phyloP scores from a whole-genome alignment of 2,888 invertebrate species.

The Drosophila setosimentum region DNA sequence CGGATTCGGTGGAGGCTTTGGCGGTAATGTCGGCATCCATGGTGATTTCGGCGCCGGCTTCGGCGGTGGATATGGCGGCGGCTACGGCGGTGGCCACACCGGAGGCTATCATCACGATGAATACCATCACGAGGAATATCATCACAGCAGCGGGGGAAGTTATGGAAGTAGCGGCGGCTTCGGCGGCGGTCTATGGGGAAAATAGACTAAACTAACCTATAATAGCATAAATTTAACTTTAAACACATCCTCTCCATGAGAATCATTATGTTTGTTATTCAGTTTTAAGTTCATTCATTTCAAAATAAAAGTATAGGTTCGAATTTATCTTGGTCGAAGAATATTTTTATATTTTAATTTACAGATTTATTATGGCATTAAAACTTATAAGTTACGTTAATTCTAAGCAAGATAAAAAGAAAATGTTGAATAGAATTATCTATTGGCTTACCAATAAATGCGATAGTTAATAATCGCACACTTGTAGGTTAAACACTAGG shows the following conservation, averaged over 20 bases:
- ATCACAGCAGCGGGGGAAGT: constrained; percentile 65
- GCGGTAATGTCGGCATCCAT: constrained; percentile 30
- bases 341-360: background rate
- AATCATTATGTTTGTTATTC: constrained; percentile 58
- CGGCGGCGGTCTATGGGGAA: constrained; percentile 61
- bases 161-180: constrained; percentile 59
- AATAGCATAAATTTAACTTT: constrained; percentile 6
- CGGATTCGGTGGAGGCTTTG: constrained; percentile 45
- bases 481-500: background rate
- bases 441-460: background rate
- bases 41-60: constrained; percentile 34
- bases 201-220: constrained; percentile 31
- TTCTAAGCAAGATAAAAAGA: background rate
- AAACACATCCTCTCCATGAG: constrained; percentile 34
- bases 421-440: background rate
- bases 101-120: constrained; percentile 61
- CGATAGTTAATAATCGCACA: background rate
- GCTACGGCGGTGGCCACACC: constrained; percentile 50
- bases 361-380: too few species aligned
- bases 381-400: background rate
- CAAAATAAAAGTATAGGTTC: constrained; percentile 10
- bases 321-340: background rate
- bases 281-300: constrained; percentile 55
- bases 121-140: constrained; percentile 73
- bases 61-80: constrained; percentile 30